Base-by-base conservation (phyloP, 2,888 invertebrate genomes). In the Spisula solida region DNA sequence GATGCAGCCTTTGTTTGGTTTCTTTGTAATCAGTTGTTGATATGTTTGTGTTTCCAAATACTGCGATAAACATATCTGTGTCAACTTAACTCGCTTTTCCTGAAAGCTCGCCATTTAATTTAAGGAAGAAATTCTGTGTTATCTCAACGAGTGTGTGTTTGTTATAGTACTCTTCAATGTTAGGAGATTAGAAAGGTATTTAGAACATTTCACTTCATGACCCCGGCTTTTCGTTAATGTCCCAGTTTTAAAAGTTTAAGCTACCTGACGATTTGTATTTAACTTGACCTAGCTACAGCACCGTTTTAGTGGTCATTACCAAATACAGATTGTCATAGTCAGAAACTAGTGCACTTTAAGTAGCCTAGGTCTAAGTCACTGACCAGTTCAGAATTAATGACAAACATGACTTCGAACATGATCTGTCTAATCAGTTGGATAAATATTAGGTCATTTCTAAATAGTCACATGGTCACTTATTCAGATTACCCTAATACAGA, bases 321-420 rank as follows among this genome's bases (percentile, higher is more conserved):
- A 5, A 56, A 56, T 56, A 56, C n/a, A n/a, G 56, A 18, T 56
- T 5, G 25, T 60, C 18, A 18, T 60, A n/a, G 60, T 60, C 25
- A 20, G 1, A 34, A 75, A 75, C 75, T 75, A 5, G 75, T 18
- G 8, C 75, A 34, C 29, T 25, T 25, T 34, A 75, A 25, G 14
- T 29, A 41, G 31, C 18, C 31, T 4, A 25, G 60, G 12, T 1
- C n/a, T 60, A 25, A 0, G 18, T 18, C n/a, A 75, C 12, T 75
- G 75, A 75, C 75, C 70, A 70, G 75, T 31, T 75, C 75, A 75
- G 34, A 34, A 75, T 34, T 16, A 75, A 75, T 75, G 75, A 75
- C 75, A 75, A 34, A 34, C 29, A 25, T 75, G 75, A 34, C 75
- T 34, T 75, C 14, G 75, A 31, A 75, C 25, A 25, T 75, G 75